These are phyloP conservation scores for Cheirogaleus major DNA, from an alignment of 2,797 vertebrate genomes.

Conservation along the genomic window DNA sequence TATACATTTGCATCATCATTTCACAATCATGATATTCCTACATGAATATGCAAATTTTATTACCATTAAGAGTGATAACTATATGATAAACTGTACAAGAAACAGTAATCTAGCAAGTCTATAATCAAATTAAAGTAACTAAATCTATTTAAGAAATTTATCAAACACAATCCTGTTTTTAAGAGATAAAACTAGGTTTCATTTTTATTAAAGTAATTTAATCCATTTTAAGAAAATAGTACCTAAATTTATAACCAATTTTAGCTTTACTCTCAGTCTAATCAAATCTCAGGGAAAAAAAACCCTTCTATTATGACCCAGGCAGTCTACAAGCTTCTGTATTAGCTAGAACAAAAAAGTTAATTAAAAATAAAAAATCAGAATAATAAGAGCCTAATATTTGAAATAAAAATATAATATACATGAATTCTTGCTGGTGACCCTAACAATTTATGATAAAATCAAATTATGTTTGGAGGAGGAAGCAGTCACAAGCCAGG, in stretches of 20 bases:
- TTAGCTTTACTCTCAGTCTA: background rate
- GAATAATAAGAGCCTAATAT: background rate
- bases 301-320: background rate
- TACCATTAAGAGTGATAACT: background rate
- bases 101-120: background rate
- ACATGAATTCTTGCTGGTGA: constrained; percentile 10
- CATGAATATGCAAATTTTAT: background rate
- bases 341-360: background rate
- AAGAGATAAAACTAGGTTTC: background rate
- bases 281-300: background rate
- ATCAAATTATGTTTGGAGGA: background rate
- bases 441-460: background rate
- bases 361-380: constrained; percentile 9
- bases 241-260: background rate
- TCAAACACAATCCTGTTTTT: constrained; percentile 12
- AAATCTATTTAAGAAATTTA: background rate
- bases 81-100: background rate
- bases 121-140: background rate
- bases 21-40: background rate
- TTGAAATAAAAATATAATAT: constrained; percentile 46
- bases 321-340: background rate
- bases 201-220: background rate
- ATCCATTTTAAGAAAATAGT: background rate
- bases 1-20: background rate
- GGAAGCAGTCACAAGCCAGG: background rate